A percentile compares a stretch with the other conserved stretches of the same genome.
Evolutionary conservation across 2,888 invertebrate genomes (phyloP).

Genomic region (Scelioninae gen. 1): DNA sequence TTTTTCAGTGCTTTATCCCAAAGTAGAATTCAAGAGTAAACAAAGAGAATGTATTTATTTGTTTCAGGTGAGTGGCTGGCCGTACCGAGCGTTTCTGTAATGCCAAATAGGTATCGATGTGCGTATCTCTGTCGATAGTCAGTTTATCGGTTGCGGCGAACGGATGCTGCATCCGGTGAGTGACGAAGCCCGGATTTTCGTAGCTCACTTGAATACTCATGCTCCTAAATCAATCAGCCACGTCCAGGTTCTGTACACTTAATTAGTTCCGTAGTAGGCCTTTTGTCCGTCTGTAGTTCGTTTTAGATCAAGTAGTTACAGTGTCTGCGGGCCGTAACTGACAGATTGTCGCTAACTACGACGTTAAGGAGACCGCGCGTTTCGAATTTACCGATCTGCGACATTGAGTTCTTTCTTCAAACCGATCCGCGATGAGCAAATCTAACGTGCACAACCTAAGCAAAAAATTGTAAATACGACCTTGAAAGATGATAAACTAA

Average conservation of each 20-base stretch:
- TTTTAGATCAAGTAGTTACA: conserved; percentile 71
- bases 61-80: conserved; percentile 84
- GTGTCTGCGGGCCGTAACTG: conserved; percentile 67
- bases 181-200: conserved; percentile 82
- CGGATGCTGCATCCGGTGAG: conserved; percentile 84
- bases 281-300: conserved; percentile 71
- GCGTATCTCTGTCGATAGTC: conserved; percentile 83
- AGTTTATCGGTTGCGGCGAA: conserved; percentile 84
- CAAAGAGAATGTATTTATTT: conserved; percentile 31
- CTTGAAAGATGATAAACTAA: conserved; percentile 14
- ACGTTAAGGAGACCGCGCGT: conserved; percentile 55
- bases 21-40: too few species aligned
- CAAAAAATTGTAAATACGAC: conserved; percentile 53
- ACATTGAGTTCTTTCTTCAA: conserved; percentile 45
- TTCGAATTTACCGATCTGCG: conserved; percentile 42
- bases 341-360: conserved; percentile 66
- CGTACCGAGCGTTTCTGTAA: conserved; percentile 84
- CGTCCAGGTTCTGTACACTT: conserved; percentile 73
- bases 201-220: conserved; percentile 79
- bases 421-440: conserved; percentile 23
- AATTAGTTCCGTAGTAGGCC: conserved; percentile 73
- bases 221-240: conserved; percentile 79
- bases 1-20: too few species aligned
- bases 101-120: conserved; percentile 85
- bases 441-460: conserved; percentile 3